Evolutionary conservation across 2,797 vertebrate genomes (phyloP).

Genomic region (Erpetoichthys calabaricus): DNA sequence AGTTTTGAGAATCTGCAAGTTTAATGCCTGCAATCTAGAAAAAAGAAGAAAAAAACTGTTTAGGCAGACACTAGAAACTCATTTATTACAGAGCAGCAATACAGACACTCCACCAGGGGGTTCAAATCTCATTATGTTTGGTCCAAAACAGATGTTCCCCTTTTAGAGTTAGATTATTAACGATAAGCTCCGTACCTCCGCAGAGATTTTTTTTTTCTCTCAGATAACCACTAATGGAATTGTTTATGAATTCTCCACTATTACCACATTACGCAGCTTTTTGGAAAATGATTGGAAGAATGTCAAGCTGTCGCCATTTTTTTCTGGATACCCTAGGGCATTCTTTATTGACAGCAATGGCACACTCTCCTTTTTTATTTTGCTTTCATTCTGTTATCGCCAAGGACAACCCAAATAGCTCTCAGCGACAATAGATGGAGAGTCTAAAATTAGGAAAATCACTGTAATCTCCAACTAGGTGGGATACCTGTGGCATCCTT

Average conservation of each 20-base stretch:
- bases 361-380: too few relatives aligned
- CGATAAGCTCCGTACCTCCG: constrained; percentile 38
- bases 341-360: too few relatives aligned
- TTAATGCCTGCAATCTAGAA: neutral
- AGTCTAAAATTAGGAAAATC: too few relatives aligned
- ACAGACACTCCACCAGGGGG: constrained; percentile 36
- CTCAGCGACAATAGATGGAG: too few relatives aligned
- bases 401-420: too few relatives aligned
- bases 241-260: neutral
- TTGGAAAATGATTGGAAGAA: neutral
- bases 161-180: constrained; percentile 52
- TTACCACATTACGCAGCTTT: neutral
- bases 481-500: too few relatives aligned
- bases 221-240: constrained; percentile 1
- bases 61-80: constrained; percentile 37
- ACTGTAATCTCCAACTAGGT: too few relatives aligned
- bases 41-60: constrained; percentile 49
- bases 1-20: neutral
- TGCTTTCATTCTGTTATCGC: too few relatives aligned
- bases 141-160: constrained; percentile 58
- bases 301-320: neutral
- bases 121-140: constrained; percentile 54
- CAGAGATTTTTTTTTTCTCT: constrained; percentile 19
- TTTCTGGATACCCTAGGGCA: neutral
- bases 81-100: constrained; percentile 46